phyloP scores from a whole-genome alignment of 2,113 vertebrate genomes.

The Calidris pugnax region DNA sequence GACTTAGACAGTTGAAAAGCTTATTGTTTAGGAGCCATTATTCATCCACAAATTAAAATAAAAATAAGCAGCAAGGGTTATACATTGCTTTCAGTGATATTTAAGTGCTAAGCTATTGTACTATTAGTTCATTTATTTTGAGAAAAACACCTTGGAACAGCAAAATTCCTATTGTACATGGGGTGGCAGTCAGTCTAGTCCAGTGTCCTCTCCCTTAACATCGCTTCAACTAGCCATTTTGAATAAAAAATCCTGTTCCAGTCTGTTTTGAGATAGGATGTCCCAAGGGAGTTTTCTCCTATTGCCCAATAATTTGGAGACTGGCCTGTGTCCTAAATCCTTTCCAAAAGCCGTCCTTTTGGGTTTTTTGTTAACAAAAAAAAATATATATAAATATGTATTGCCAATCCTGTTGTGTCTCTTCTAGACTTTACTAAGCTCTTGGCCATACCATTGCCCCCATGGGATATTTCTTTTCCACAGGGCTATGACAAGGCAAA shows the following conservation, averaged over 20 bases:
- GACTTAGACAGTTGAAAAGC: background rate
- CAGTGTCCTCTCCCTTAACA: background rate
- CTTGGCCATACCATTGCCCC: background rate
- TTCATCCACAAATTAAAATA: background rate
- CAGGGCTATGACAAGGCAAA: background rate
- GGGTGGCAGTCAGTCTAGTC: background rate
- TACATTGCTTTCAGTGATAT: background rate
- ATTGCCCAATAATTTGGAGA: background rate
- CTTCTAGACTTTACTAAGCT: background rate
- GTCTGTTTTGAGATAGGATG: background rate
- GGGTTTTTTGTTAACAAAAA: no score
- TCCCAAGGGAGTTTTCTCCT: background rate
- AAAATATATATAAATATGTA: background rate
- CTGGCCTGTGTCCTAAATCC: background rate
- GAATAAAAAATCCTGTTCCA: background rate
- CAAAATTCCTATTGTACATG: background rate
- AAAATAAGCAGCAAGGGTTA: background rate
- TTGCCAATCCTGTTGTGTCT: background rate
- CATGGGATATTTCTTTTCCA: background rate
- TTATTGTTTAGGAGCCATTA: background rate
- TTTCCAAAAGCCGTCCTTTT: background rate
- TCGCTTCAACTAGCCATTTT: background rate
- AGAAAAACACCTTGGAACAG: background rate
- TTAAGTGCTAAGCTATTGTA: background rate
- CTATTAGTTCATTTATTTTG: background rate